Percentiles rank a stretch among this genome's conserved stretches.
phyloP scores from a whole-genome alignment of 2,888 invertebrate species.

The Colletes collaris region DNA sequence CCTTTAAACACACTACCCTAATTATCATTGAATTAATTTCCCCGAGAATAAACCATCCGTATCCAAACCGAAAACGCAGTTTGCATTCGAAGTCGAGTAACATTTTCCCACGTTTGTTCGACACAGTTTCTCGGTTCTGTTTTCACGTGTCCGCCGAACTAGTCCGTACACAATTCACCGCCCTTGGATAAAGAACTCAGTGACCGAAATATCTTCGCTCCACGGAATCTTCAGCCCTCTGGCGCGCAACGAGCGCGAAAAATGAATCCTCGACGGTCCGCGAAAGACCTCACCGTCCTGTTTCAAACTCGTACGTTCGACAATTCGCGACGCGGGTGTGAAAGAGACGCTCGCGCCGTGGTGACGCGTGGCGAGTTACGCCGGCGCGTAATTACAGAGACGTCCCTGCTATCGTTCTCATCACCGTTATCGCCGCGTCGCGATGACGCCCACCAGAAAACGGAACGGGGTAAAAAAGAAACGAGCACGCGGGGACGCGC shows the following conservation, averaged over 20 bases:
- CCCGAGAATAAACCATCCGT: no score
- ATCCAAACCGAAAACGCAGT: no score
- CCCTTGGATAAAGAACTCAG: background rate
- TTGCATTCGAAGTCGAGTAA: no score
- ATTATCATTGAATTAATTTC: no score
- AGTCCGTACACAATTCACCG: background rate
- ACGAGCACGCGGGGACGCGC: conserved; percentile 52
- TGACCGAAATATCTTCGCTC: conserved; percentile 17
- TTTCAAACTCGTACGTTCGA: conserved; percentile 21
- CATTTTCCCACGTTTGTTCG: no score
- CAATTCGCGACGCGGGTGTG: conserved; percentile 6
- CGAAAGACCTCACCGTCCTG: background rate
- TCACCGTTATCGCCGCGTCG: conserved; percentile 49
- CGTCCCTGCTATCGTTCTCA: conserved; percentile 55
- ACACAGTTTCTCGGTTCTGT: no score
- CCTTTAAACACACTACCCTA: no score
- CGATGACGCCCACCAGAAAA: conserved; percentile 28
- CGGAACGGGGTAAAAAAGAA: conserved; percentile 18
- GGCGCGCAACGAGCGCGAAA: no score
- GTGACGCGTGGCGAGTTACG: conserved; percentile 34
- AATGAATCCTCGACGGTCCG: background rate
- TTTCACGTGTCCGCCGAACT: background rate
- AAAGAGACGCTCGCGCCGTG: conserved; percentile 11
- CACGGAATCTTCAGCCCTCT: no score
- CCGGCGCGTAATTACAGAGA: conserved; percentile 41